Base-by-base conservation (phyloP, 2,797 vertebrate species). In the Lacerta agilis region DNA sequence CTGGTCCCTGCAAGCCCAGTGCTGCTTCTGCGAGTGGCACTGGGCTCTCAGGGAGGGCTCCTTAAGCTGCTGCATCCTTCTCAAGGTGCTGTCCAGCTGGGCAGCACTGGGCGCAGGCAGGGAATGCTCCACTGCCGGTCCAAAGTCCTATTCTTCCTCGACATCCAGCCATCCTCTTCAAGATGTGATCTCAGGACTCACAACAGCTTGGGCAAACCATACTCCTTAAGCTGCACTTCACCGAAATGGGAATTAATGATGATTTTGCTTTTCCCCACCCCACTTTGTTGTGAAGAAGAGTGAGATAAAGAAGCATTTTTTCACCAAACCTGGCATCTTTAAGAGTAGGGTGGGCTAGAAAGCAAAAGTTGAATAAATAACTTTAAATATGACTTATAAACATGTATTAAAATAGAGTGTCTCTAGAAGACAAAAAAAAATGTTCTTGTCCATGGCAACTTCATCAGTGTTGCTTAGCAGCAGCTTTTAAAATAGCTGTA, bases 381-480 rank as follows among this genome's bases (percentile, higher is more conserved):
- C 43, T 41, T 84, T 75, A 36, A 55, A 25, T 43, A 67, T n/a
- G 67, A 66, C 17, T 58, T 81, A 58, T 66, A 85, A 89, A 81
- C 27, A 77, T 58, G 79, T 72, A 88, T 81, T 89, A 89, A 89
- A 76, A 38, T 81, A 67, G 76, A 0, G 58, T 95, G 89, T 94
- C 90, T 38, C 79, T 45, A 75, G 82, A 82, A 81, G 78, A 17
- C 90, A 93, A 93, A 93, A 92, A 85, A 93, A 91, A 25, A 64
- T 94, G 94, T 94, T 95, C 93, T 79, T 91, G 73, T 89, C 92
- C 90, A 79, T 93, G 86, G 94, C 94, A 87, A 85, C 86, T 85
- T 85, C 64, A 93, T 94, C 94, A 91, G 87, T 78, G 94, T 95
- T 95, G 95, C 95, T 95, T 96, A 96, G 95, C 94, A 96, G 94